Evolutionary conservation across 1,140 invertebrate species (phyloP).

Genomic region (Teleopsis dalmanni): DNA sequence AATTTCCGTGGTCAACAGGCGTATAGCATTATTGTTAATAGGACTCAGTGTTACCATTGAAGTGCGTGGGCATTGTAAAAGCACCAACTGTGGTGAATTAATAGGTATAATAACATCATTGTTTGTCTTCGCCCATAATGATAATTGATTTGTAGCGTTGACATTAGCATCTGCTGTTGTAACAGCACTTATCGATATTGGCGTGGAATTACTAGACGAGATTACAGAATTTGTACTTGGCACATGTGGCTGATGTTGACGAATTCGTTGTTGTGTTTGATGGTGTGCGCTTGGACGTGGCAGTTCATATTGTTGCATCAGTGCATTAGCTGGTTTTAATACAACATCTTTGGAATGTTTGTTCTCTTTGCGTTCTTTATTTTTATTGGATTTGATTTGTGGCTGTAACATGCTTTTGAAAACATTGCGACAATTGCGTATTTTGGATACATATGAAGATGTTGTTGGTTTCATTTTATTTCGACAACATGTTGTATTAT

Average conservation of each 20-base stretch:
- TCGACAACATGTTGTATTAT: too few species aligned
- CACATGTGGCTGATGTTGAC: too few species aligned
- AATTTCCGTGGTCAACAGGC: conserved; percentile 8
- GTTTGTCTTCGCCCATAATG: conserved; percentile 22
- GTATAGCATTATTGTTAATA: conserved; percentile 8
- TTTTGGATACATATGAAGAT: too few species aligned
- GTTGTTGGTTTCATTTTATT: too few species aligned
- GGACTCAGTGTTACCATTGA: not conserved
- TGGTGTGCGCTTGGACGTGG: not conserved
- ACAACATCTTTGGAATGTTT: too few species aligned
- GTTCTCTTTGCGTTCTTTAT: too few species aligned
- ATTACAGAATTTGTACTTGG: too few species aligned
- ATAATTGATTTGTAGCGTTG: conserved; percentile 19
- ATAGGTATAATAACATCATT: conserved; percentile 35
- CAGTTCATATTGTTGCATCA: too few species aligned
- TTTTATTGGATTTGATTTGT: conserved; percentile 7
- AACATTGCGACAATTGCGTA: conserved; percentile 32
- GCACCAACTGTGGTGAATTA: conserved; percentile 5
- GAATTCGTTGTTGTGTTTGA: too few species aligned
- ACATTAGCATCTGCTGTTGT: conserved; percentile 7
- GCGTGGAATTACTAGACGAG: too few species aligned
- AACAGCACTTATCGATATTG: not conserved
- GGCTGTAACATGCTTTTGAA: conserved; percentile 19
- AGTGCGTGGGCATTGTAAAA: not conserved
- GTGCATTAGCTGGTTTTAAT: too few species aligned